A percentile compares a stretch with the other conserved stretches of the same genome.
Evolutionary conservation across 2,888 invertebrate genomes (phyloP).

Genomic region (Lepidocyrtoides sp.): DNA sequence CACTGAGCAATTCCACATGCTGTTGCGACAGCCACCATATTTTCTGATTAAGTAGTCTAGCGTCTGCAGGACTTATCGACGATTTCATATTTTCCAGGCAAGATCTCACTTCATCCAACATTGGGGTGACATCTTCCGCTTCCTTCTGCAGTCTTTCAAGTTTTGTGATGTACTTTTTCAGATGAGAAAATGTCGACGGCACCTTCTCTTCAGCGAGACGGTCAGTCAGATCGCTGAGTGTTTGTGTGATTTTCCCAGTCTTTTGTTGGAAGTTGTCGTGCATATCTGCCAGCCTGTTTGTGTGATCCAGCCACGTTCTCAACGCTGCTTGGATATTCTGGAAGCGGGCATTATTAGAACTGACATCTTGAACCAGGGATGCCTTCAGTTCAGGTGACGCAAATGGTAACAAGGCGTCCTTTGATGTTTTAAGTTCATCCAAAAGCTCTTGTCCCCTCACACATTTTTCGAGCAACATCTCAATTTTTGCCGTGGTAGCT

Average conservation of each 20-base stretch:
- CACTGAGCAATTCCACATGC: conserved; percentile 93
- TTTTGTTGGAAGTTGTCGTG: conserved; percentile 80
- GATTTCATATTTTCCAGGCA: conserved; percentile 94
- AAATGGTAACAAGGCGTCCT: conserved; percentile 73
- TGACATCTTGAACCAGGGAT: conserved; percentile 81
- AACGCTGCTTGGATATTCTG: conserved; percentile 84
- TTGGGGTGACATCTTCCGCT: conserved; percentile 89
- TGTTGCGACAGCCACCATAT: conserved; percentile 92
- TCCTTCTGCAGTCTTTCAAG: conserved; percentile 87
- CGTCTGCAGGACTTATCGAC: conserved; percentile 94
- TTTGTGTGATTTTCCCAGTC: conserved; percentile 63
- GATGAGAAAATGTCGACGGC: conserved; percentile 80
- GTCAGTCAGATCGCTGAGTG: conserved; percentile 75
- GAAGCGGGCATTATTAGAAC: conserved; percentile 77
- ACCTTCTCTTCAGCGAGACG: conserved; percentile 71
- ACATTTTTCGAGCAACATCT: conserved; percentile 79
- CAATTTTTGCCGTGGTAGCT: conserved; percentile 81
- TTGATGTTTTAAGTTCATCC: conserved; percentile 75
- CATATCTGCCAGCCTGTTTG: conserved; percentile 79
- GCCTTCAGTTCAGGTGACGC: conserved; percentile 81
- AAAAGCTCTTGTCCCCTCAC: conserved; percentile 82
- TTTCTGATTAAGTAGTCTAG: conserved; percentile 92
- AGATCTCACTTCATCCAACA: conserved; percentile 91
- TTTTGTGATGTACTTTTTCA: conserved; percentile 78
- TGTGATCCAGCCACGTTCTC: conserved; percentile 84